Evolutionary conservation across 1,140 invertebrate genomes (phyloP), one percentile per base, ranked within the genome.

Genomic region (Rhynchophorus ferrugineus): DNA sequence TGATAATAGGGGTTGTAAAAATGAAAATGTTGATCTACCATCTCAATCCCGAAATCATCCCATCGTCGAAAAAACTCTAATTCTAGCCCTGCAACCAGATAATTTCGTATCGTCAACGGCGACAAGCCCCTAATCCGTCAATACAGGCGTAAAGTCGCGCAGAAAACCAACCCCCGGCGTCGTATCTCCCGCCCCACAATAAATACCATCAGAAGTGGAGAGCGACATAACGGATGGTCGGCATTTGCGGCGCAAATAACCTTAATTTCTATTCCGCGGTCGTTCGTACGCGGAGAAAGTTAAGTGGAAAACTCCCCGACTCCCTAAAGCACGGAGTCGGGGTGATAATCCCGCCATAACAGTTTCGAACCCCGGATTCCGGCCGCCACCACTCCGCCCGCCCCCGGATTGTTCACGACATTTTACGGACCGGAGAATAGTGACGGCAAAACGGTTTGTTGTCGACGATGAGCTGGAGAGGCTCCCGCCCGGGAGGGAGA

Each of bases 201-300:
- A 57, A 57, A 57, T 57, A 57, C 52, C 52, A 57, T 57, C 53
- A 57, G 47, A 51, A 56, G 54, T 39, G 55, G n/a, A 57, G 49
- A 57, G 49, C 24, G 24, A 45, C 55, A 45, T 53, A 53, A 53
- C 55, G 44, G 50, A 56, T 56, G 45, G 44, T 49, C 5, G 5
- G 55, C 52, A 57, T 57, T 57, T 57, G 53, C 55, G 49, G 48
- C 55, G 50, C 52, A 53, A 53, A 53, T 47, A 49, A 56, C 47
- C 54, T 53, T 53, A 57, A 57, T 57, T 57, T 53, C 50, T 49
- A 57, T 57, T 56, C 54, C 35, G 17, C 17, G 43, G 35, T 38
- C 54, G 54, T 56, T 38, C 54, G 35, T 29, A 29, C 38, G 18
- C 5, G 21, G 18, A 21, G 35, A 45, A 51, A 56, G 43, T 51